Evolutionary conservation across 2,113 vertebrate species (phyloP).

Genomic region (Xerus inauris): DNA sequence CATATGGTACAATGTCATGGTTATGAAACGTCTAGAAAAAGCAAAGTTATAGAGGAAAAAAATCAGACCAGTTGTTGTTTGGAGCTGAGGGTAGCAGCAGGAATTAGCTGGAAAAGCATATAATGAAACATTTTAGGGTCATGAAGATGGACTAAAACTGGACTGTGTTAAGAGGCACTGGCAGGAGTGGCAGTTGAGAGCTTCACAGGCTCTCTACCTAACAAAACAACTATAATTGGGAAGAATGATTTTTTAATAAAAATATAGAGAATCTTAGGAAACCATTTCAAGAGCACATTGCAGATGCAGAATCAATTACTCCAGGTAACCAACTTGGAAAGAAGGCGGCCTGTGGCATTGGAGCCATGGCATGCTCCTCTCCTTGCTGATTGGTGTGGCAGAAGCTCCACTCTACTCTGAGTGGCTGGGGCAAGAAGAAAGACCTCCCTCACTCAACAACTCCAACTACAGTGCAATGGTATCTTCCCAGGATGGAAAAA

Average conservation of each 20-base stretch:
- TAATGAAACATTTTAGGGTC: neutral
- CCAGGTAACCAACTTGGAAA: neutral
- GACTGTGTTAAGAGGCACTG: neutral
- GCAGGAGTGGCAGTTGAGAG: neutral
- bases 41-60: neutral
- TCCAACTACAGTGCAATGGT: neutral
- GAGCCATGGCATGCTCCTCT: neutral
- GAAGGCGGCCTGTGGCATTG: neutral
- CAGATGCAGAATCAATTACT: neutral
- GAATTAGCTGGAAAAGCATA: neutral
- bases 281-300: neutral
- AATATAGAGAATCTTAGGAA: neutral
- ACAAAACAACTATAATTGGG: neutral
- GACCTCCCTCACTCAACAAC: neutral
- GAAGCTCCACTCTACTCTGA: neutral
- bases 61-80: neutral
- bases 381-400: neutral
- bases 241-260: neutral
- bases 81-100: neutral
- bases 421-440: neutral
- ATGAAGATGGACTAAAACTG: neutral
- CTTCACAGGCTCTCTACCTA: neutral
- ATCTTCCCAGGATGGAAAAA: neutral
- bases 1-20: neutral
- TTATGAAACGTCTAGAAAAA: neutral